phyloP scores from a whole-genome alignment of 64 coral and sea anemone genomes.

The Anthopleura sola region DNA sequence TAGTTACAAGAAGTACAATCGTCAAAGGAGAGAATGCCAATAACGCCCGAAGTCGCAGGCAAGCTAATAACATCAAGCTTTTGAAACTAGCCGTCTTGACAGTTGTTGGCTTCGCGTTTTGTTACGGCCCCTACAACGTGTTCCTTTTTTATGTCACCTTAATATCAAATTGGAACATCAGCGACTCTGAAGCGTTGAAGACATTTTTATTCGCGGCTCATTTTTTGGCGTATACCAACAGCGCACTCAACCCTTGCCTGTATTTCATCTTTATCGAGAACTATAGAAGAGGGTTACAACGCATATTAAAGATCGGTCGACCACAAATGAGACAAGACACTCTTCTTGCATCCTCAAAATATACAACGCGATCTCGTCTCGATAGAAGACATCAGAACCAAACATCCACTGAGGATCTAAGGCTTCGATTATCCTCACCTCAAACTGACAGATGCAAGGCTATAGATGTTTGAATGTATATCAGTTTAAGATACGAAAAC shows the following conservation, averaged over 20 bases:
- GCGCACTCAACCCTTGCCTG: slow-evolving; percentile 50
- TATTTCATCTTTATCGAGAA: slow-evolving; percentile 26
- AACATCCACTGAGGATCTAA: background rate
- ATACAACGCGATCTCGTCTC: background rate
- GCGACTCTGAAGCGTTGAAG: slow-evolving; percentile 18
- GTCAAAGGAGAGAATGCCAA: background rate
- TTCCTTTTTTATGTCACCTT: slow-evolving; percentile 20
- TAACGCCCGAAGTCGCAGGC: background rate
- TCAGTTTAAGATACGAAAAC: no score
- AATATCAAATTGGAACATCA: background rate
- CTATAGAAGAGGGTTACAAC: slow-evolving; percentile 2
- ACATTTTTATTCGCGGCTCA: background rate
- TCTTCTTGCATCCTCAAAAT: background rate
- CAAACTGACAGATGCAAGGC: background rate
- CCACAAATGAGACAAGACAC: background rate
- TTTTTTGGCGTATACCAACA: slow-evolving; percentile 19
- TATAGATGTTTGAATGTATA: no score
- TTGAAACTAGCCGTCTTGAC: slow-evolving; percentile 25
- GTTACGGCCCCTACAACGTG: slow-evolving; percentile 14
- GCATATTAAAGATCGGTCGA: background rate
- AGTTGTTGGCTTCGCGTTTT: slow-evolving; percentile 26
- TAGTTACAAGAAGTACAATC: slow-evolving; percentile 6
- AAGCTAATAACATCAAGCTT: slow-evolving; percentile 5
- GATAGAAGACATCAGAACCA: background rate
- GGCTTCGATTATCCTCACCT: background rate